A percentile compares a stretch with the other conserved stretches of the same genome.
phyloP scores from a whole-genome alignment of 2,888 invertebrate species.

The Caenorhabditis sp. region DNA sequence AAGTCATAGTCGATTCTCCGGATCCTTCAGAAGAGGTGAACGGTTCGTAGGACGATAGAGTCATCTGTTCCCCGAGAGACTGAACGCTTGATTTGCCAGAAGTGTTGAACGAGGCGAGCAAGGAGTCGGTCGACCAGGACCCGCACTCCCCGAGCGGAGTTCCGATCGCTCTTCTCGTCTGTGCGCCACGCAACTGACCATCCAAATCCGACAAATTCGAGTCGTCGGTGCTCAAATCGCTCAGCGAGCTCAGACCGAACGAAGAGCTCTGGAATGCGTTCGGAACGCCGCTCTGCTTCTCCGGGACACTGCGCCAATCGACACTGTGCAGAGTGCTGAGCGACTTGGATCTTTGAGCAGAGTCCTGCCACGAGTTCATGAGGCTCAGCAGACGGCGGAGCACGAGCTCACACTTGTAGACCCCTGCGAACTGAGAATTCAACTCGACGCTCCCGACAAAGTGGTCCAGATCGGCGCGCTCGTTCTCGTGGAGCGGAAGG shows the following conservation, averaged over 20 bases:
- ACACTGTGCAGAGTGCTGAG: background rate
- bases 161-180: slow-evolving; percentile 15
- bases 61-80: slow-evolving; percentile 10
- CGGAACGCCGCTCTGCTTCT: background rate
- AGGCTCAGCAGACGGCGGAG: slow-evolving; percentile 9
- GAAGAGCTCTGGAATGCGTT: slow-evolving; percentile 3
- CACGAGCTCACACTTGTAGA: slow-evolving; percentile 19
- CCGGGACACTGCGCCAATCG: background rate
- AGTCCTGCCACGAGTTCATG: slow-evolving; percentile 9
- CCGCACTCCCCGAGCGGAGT: background rate
- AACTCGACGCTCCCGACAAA: slow-evolving; percentile 5
- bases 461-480: slow-evolving; percentile 1
- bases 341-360: background rate
- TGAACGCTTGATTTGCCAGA: background rate
- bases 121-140: too few species aligned
- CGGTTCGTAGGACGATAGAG: slow-evolving; percentile 26
- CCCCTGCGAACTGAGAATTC: background rate
- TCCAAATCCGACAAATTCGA: slow-evolving; percentile 33
- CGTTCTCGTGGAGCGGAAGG: background rate
- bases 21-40: background rate
- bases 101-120: background rate
- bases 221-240: slow-evolving; percentile 6
- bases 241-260: slow-evolving; percentile 1
- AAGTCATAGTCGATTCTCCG: slow-evolving; percentile 5
- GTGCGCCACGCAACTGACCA: slow-evolving; percentile 3